Evolutionary conservation across 2,888 invertebrate species (phyloP).

Genomic region (Noctuana brunneofusca): DNA sequence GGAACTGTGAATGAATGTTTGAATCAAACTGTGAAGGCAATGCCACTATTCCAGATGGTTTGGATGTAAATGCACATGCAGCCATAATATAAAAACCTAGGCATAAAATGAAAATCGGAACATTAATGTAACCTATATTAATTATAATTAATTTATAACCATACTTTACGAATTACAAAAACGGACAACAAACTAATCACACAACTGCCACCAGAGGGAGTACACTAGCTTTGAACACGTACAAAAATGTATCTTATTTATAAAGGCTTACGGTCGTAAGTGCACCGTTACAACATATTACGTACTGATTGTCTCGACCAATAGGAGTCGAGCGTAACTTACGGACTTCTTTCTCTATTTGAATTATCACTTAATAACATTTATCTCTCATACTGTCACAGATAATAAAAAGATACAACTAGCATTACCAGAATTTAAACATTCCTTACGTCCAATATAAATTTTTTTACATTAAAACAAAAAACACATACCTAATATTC

Average conservation of each 20-base stretch:
- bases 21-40: too few species aligned
- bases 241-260: conserved; percentile 45
- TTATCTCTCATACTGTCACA: too few species aligned
- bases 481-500: background rate
- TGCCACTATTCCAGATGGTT: too few species aligned
- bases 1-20: too few species aligned
- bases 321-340: conserved; percentile 31
- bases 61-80: too few species aligned
- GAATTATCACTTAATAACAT: too few species aligned
- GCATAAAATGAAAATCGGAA: conserved; percentile 36
- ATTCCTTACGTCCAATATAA: conserved; percentile 8
- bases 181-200: conserved; percentile 62
- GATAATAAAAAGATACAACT: too few species aligned
- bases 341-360: background rate
- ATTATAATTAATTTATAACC: conserved; percentile 43
- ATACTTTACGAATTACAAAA: conserved; percentile 60
- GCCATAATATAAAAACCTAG: too few species aligned
- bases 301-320: conserved; percentile 36
- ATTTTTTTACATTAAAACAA: background rate
- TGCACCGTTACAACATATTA: conserved; percentile 34
- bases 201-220: conserved; percentile 51
- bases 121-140: conserved; percentile 57
- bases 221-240: conserved; percentile 61
- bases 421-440: conserved; percentile 5
- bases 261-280: conserved; percentile 30